These are phyloP conservation scores for Aromia moschata DNA, from an alignment of 2,888 invertebrate species.

Conservation along the genomic window DNA sequence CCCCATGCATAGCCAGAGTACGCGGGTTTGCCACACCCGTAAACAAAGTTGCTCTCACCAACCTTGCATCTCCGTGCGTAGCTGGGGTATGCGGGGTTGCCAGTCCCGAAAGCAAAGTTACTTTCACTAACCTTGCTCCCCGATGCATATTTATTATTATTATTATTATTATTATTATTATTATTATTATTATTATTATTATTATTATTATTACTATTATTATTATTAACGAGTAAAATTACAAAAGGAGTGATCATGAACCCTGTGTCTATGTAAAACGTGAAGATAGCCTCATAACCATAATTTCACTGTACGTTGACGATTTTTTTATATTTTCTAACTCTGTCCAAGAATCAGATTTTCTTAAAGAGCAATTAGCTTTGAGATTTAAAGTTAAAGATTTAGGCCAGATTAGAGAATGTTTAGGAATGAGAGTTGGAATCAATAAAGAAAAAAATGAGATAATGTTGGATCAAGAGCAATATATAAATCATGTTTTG, in stretches of 20 bases:
- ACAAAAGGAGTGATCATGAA: slow-evolving; percentile 1
- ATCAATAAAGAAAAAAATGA: not conserved
- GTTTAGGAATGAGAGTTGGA: slow-evolving; percentile 7
- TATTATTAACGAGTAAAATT: no score
- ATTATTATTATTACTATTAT: no score
- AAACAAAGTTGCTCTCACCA: no score
- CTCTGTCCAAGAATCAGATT: slow-evolving; percentile 6
- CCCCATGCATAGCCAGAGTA: no score
- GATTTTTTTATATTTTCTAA: slow-evolving; percentile 28
- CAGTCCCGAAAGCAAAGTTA: no score
- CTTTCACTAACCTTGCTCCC: no score
- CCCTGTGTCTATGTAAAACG: not conserved
- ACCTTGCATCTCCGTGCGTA: no score
- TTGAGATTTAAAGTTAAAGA: slow-evolving; percentile 47
- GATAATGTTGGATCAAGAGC: slow-evolving; percentile 2
- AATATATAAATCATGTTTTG: slow-evolving; percentile 18
- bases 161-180: no score
- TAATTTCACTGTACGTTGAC: slow-evolving; percentile 16
- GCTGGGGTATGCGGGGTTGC: no score
- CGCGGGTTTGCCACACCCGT: no score
- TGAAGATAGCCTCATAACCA: not conserved
- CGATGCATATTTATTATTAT: no score
- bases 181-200: no score
- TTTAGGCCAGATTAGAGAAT: slow-evolving; percentile 32
- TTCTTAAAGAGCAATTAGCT: slow-evolving; percentile 29